Evolutionary conservation across 2,113 vertebrate genomes (phyloP).

Genomic region (Craseonycteris thonglongyai): DNA sequence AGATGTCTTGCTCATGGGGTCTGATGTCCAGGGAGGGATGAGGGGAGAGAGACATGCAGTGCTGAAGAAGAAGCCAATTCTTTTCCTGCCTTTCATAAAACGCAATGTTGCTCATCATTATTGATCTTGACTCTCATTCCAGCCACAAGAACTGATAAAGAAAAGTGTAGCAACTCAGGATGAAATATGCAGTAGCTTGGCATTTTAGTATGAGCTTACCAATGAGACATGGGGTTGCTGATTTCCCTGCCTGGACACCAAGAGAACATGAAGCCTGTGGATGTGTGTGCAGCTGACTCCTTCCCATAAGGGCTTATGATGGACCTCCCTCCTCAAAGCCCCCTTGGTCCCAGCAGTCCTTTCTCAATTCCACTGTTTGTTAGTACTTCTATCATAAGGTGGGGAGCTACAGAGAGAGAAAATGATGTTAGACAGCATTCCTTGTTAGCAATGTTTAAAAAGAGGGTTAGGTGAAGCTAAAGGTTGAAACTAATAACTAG

Average conservation of each 20-base stretch:
- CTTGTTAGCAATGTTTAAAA: neutral
- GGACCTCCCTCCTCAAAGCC: accelerated
- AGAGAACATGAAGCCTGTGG: neutral
- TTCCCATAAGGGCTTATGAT: neutral
- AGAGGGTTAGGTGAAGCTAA: neutral
- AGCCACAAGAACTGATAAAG: neutral
- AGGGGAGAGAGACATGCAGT: no score
- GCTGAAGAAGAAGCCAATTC: neutral
- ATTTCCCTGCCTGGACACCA: neutral
- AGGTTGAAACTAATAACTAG: constrained; percentile 10
- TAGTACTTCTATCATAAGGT: neutral
- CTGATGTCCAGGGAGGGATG: accelerated
- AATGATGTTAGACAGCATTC: neutral
- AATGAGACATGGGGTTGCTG: accelerated
- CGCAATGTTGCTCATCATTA: neutral
- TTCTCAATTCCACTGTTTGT: neutral
- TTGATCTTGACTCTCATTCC: neutral
- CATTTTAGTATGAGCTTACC: neutral
- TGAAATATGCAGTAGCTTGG: neutral
- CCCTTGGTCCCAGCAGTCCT: neutral
- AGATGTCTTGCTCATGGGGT: neutral
- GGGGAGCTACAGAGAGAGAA: neutral
- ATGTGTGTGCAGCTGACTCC: no score
- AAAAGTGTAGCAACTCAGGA: neutral
- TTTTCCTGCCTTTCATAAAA: neutral